These are phyloP conservation scores for Tringa solitaria DNA, from an alignment of 2,113 vertebrate genomes.

Conservation along the genomic window DNA sequence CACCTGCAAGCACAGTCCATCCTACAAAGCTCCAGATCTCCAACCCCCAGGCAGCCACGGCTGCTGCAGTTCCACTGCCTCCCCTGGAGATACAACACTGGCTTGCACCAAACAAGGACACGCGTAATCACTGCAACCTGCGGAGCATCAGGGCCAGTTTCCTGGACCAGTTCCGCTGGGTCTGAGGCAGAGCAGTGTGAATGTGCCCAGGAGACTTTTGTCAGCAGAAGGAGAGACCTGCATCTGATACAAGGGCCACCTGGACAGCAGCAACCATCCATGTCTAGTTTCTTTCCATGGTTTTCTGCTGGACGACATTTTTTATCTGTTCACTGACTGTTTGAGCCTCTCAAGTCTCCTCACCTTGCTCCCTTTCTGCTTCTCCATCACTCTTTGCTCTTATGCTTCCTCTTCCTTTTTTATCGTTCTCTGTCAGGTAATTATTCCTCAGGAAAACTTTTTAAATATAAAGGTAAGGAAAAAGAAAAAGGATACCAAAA, in stretches of 20 bases:
- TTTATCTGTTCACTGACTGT: neutral
- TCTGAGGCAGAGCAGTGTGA: neutral
- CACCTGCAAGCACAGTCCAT: neutral
- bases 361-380: neutral
- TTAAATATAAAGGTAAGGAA: neutral
- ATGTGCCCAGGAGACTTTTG: neutral
- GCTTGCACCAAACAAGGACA: neutral
- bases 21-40: neutral
- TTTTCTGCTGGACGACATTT: neutral
- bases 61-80: neutral
- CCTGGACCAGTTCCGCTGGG: neutral
- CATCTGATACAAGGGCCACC: neutral
- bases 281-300: neutral
- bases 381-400: neutral
- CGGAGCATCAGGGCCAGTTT: neutral
- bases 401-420: neutral
- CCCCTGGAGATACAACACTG: neutral
- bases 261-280: neutral
- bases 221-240: neutral
- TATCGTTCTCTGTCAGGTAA: neutral
- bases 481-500: neutral
- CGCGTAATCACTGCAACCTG: neutral
- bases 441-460: neutral
- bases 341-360: neutral
- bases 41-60: accelerated